Evolutionary conservation across 2,113 vertebrate species (phyloP).

Genomic region (Jaculus jaculus): DNA sequence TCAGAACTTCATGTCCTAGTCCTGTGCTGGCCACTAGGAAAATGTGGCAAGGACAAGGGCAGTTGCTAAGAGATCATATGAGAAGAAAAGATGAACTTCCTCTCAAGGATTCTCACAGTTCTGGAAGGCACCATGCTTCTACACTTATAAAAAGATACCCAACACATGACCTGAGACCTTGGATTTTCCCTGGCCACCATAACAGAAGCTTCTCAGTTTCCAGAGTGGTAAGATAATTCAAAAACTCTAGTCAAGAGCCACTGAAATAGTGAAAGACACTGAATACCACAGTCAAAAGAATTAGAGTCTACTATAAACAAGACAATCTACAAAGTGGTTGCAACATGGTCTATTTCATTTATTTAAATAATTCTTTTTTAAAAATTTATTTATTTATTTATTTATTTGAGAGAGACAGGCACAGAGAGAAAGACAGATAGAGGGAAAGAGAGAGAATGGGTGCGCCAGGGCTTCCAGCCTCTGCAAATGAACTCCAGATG

Average conservation of each 20-base stretch:
- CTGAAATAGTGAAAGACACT: too few species aligned
- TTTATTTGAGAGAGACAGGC: too few species aligned
- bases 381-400: too few species aligned
- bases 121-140: neutral
- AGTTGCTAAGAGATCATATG: neutral
- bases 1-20: neutral
- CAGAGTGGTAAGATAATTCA: neutral
- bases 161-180: neutral
- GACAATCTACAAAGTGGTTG: neutral
- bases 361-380: conserved; percentile 6
- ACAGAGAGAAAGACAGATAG: too few species aligned
- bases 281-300: conserved; percentile 33
- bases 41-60: neutral
- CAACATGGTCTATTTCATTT: neutral
- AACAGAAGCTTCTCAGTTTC: neutral
- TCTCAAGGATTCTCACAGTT: neutral
- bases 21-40: neutral
- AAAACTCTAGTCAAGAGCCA: neutral
- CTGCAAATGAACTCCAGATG: too few species aligned
- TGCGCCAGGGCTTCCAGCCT: too few species aligned
- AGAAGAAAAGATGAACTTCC: neutral
- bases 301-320: neutral
- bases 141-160: neutral
- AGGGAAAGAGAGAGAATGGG: too few species aligned
- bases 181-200: neutral